Evolutionary conservation across 92 coral and sea anemone genomes (phyloP), one percentile per base, ranked within the genome.

Genomic region (Porites evermanni): DNA sequence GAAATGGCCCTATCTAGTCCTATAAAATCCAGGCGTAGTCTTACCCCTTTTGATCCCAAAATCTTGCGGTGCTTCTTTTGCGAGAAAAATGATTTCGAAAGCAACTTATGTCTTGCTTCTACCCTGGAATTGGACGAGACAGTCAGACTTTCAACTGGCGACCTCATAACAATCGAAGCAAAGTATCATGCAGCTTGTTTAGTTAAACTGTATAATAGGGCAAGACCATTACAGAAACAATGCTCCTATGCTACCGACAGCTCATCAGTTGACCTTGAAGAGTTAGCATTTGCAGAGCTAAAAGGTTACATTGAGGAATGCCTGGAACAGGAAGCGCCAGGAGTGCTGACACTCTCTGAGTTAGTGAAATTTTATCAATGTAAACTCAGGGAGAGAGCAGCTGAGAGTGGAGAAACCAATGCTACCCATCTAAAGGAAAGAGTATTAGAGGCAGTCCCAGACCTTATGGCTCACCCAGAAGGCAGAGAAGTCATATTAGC

Each of bases 281-380:
- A 92, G 80, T 85, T 92, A 19, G 93, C 89, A 10, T 92, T 92
- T 82, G 93, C 91, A 63, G 95, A 89, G 80, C 81, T 89, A 21
- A 79, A 86, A 10, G 91, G 89, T 83, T 86, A 89, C 77, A 82
- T 89, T 51, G 95, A 92, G 12, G 95, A 89, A 79, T 50, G 75
- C 63, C 87, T 90, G 16, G 91, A 91, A 83, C 26, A 14, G 38
- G 91, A 87, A 77, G 79, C 53, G 17, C 75, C 84, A 53, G 91
- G 81, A 53, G 91, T 88, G 20, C 87, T 91, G 10, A 83, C 76
- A 19, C 72, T 82, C 93, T 53, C 32, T 29, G 91, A 91, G 29
- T 53, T 91, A 56, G 93, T 75, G 53, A 73, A 66, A 65, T 76
- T 90, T 71, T 90, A 75, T 70, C 59, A 70, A 53, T 80, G 52